Percentiles rank a stretch among this genome's conserved stretches.
Conservation (phyloP, 2,797 vertebrate species). For the Sparidentex hasta region DNA sequence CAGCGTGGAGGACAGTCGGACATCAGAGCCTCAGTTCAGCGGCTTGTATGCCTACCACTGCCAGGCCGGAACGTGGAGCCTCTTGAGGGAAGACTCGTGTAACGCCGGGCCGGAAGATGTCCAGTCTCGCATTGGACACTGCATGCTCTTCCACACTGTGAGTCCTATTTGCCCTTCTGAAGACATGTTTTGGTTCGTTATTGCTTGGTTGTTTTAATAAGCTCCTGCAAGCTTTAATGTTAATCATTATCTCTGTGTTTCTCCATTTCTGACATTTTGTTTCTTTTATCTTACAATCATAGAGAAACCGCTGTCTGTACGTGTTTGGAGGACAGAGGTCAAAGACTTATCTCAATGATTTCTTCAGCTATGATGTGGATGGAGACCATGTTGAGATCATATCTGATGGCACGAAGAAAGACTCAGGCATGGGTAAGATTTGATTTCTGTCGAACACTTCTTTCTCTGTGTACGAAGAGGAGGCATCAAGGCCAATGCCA, state of each 20-base stretch:
- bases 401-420: constrained; percentile 99
- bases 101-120: constrained; percentile 98
- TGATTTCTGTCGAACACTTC: too few species aligned
- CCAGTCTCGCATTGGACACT: constrained; percentile 98
- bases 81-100: constrained; percentile 96
- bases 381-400: constrained; percentile 98
- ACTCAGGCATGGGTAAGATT: constrained; percentile 97
- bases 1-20: constrained; percentile 95
- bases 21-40: constrained; percentile 97
- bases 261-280: constrained; percentile 39
- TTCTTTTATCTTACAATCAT: constrained; percentile 4
- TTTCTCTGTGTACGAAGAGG: not conserved
- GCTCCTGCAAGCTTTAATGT: not conserved
- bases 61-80: constrained; percentile 93
- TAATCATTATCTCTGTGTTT: not conserved
- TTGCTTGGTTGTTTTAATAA: not conserved
- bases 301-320: constrained; percentile 98
- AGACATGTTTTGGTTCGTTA: not conserved
- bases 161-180: constrained; percentile 26
- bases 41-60: constrained; percentile 97
- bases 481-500: not conserved
- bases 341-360: constrained; percentile 98
- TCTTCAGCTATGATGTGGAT: constrained; percentile 99
- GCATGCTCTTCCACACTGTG: constrained; percentile 96
- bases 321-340: constrained; percentile 98